A percentile compares a stretch with the other conserved stretches of the same genome.
phyloP scores from a whole-genome alignment of 2,888 invertebrate genomes.

The Drosophila cognata region DNA sequence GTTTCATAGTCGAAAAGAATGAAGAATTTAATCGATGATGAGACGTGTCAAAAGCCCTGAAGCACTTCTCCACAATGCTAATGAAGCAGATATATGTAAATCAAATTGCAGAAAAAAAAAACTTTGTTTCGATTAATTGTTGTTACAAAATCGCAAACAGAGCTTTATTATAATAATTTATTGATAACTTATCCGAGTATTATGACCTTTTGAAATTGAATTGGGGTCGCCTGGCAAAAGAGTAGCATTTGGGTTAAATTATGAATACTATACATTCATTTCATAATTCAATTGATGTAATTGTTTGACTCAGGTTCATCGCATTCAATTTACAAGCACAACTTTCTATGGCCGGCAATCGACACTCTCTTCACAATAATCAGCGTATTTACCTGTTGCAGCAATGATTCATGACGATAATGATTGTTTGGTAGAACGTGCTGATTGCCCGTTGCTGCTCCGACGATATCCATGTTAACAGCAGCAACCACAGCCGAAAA shows the following conservation, averaged over 20 bases:
- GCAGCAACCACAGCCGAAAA: conserved; percentile 33
- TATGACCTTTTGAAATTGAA: conserved; percentile 1
- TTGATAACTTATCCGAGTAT: neutral
- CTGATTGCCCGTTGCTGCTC: conserved; percentile 81
- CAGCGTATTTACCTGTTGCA: conserved; percentile 82
- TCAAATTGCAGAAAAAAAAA: neutral
- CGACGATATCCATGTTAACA: conserved; percentile 84
- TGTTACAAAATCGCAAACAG: neutral
- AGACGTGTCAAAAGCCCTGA: neutral
- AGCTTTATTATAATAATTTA: neutral
- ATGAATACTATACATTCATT: neutral
- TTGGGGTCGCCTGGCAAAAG: neutral
- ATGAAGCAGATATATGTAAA: neutral
- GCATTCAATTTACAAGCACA: conserved; percentile 17
- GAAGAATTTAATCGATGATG: neutral
- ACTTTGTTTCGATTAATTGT: neutral
- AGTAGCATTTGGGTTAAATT: neutral
- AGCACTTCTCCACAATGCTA: neutral
- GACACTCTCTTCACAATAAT: conserved; percentile 41
- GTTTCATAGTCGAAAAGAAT: neutral
- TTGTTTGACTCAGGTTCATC: conserved; percentile 3
- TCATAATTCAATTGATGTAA: neutral
- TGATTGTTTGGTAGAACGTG: conserved; percentile 85
- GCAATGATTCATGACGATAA: conserved; percentile 84
- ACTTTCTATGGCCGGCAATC: conserved; percentile 29